phyloP scores from a whole-genome alignment of 2,113 vertebrate species.

The Plecotus auritus region DNA sequence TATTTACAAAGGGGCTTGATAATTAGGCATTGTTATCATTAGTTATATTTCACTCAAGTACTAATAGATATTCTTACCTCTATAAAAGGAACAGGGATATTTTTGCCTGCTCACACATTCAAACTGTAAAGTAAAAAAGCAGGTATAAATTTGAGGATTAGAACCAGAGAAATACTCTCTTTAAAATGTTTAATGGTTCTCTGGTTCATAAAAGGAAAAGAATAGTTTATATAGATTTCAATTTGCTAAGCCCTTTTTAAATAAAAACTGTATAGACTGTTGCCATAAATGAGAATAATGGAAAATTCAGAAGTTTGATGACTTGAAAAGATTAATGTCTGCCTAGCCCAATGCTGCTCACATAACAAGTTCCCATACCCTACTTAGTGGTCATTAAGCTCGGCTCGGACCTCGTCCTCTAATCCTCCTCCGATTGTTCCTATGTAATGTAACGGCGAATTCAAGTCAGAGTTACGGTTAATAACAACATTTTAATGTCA shows the following conservation, averaged over 20 bases:
- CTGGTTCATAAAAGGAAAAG: conserved; percentile 25
- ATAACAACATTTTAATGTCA: conserved; percentile 67
- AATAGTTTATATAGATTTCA: background rate
- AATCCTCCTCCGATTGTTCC: conserved; percentile 17
- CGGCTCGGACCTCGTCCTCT: conserved; percentile 7
- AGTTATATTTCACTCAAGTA: background rate
- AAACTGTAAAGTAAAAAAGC: background rate
- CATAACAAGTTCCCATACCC: background rate
- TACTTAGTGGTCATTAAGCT: background rate
- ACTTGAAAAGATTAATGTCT: conserved; percentile 9
- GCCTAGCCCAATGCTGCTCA: background rate
- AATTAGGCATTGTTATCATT: background rate
- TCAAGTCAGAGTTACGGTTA: conserved; percentile 24
- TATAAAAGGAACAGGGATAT: background rate
- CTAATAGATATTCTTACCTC: background rate
- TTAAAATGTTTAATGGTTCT: background rate
- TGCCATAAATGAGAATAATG: background rate
- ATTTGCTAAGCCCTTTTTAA: conserved; percentile 25
- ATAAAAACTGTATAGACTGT: background rate
- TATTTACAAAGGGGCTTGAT: background rate
- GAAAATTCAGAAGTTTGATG: background rate
- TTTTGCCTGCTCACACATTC: background rate
- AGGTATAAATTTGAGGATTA: background rate
- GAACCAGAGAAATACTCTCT: background rate
- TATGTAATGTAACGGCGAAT: background rate